Base-by-base conservation (phyloP, 1,140 invertebrate species). In the Theocolax elegans region DNA sequence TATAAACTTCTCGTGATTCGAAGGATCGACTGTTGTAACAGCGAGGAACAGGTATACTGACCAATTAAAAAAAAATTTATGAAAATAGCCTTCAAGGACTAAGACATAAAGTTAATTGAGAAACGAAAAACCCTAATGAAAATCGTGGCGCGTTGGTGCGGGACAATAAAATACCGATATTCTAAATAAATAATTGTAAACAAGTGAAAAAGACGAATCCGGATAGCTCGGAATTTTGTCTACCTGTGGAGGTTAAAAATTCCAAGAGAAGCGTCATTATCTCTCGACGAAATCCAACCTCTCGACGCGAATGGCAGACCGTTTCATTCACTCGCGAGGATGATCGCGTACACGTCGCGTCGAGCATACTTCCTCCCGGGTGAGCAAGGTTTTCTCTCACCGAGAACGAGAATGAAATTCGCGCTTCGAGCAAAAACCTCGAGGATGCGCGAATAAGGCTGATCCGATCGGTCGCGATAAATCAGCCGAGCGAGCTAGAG, bases 241-340 rank as follows among this genome's bases (percentile, higher is more conserved):
- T 38, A 40, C 46, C 42, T 48, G 31, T 13, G 17, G 15, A 12
- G 3, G 59, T 29, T 29, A n/a, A n/a, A 31, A 51, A 67, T 67
- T 67, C 66, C 66, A 49, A 19, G 29, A n/a, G n/a, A 21, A 40
- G 54, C 66, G 66, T 60, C 44, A 60, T 67, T 67, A 67, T 67
- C 66, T 67, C 56, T 44, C 27, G 21, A 42, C 66, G 44, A 64
- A 29, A 51, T 31, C n/a, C 40, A n/a, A 19, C 27, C 2, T n/a
- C 9, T 23, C 53, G 53, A 12, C n/a, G n/a, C n/a, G n/a, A n/a
- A n/a, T 3, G 29, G 21, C 12, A 38, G 12, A 21, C 40, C 46
- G 67, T 49, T 60, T 67, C 66, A 67, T 67, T 67, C 66, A 60
- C 60, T 67, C 54, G 56, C 54, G n/a, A 25, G 10, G 31, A 56